Conservation (phyloP, 1,140 invertebrate species). For the Sminthurinus signatus region DNA sequence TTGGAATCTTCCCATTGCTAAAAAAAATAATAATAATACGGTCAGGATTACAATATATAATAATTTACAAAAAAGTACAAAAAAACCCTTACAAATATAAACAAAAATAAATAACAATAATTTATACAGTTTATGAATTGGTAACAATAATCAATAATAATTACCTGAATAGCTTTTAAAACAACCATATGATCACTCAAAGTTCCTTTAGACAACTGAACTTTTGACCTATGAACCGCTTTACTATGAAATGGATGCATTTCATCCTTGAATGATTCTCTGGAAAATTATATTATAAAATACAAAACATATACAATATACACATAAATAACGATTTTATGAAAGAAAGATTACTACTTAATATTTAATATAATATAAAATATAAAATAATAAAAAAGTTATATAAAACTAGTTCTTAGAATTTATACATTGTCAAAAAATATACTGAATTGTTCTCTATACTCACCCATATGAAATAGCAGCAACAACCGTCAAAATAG, state of each 20-base stretch:
- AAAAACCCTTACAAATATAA: neutral
- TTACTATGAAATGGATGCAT: constrained; percentile 59
- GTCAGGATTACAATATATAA: neutral
- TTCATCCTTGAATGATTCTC: constrained; percentile 74
- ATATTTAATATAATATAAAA: too few relatives aligned
- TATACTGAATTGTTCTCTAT: too few relatives aligned
- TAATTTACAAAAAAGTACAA: neutral
- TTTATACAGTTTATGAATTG: too few relatives aligned
- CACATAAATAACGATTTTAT: too few relatives aligned
- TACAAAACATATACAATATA: too few relatives aligned
- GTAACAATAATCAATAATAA: too few relatives aligned
- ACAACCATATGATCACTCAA: constrained; percentile 89
- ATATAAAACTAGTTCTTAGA: too few relatives aligned
- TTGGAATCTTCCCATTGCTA: constrained; percentile 15
- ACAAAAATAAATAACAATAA: too few relatives aligned
- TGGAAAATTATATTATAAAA: too few relatives aligned
- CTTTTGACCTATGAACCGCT: constrained; percentile 54
- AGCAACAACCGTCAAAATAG: constrained; percentile 86
- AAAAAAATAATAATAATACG: neutral
- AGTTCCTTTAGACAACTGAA: constrained; percentile 65
- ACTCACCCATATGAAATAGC: constrained; percentile 70
- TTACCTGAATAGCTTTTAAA: constrained; percentile 72
- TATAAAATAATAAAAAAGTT: too few relatives aligned
- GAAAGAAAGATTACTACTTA: too few relatives aligned
- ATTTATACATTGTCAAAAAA: too few relatives aligned